Evolutionary conservation across 2,797 vertebrate species (phyloP).

Genomic region (Mormyrus hasselquistii): DNA sequence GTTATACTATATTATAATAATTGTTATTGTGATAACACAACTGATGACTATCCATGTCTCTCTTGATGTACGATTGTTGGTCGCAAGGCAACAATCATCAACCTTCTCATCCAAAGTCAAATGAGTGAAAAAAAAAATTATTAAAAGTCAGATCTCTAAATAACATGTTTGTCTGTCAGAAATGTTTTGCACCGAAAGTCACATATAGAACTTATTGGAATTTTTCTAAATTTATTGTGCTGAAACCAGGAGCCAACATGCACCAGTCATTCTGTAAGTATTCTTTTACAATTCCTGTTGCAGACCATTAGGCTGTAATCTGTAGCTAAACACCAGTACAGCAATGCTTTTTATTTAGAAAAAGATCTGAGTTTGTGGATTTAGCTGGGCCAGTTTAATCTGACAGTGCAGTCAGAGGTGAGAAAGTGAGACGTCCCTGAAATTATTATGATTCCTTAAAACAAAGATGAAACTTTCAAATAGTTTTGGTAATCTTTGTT

Average conservation of each 20-base stretch:
- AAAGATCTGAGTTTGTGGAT: background rate
- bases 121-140: background rate
- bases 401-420: background rate
- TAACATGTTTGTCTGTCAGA: background rate
- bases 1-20: background rate
- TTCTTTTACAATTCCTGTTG: background rate
- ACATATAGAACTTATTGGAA: background rate
- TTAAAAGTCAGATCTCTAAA: background rate
- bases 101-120: background rate
- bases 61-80: background rate
- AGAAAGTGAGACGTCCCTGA: background rate
- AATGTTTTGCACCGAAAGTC: background rate
- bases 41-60: background rate
- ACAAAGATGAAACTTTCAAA: background rate
- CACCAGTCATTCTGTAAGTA: background rate
- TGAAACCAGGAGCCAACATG: background rate
- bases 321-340: background rate
- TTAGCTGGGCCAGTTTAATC: background rate
- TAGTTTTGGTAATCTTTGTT: background rate
- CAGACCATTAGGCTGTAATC: background rate
- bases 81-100: background rate
- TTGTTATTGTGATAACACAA: background rate
- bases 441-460: background rate
- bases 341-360: background rate
- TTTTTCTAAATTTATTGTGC: background rate